Evolutionary conservation across 2,113 vertebrate genomes (phyloP).

Genomic region (Drymodes brunneopygia): DNA sequence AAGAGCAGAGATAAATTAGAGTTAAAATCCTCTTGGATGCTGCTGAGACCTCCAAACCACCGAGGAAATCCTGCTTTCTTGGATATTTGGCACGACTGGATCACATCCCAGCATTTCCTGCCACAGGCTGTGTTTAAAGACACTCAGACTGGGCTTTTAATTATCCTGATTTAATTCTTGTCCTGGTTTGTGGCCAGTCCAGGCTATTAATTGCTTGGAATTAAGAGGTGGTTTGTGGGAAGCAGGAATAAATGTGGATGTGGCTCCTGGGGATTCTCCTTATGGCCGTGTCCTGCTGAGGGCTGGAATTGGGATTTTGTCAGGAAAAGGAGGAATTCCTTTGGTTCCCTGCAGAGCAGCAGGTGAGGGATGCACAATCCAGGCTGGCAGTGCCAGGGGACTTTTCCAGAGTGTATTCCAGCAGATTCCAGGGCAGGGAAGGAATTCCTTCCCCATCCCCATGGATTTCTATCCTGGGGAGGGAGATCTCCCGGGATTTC

Average conservation of each 20-base stretch:
- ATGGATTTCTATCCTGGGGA: accelerated
- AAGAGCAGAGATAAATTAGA: background rate
- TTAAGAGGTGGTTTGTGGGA: background rate
- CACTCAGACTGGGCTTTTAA: background rate
- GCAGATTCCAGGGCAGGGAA: background rate
- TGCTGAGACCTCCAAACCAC: background rate
- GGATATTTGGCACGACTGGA: background rate
- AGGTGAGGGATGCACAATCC: background rate
- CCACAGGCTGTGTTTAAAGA: background rate
- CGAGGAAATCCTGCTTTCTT: background rate
- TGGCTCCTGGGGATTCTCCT: background rate
- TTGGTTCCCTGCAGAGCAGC: background rate
- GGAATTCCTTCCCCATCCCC: accelerated
- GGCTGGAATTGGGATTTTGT: background rate
- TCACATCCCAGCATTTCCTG: background rate
- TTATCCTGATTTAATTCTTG: accelerated
- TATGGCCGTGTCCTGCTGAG: accelerated
- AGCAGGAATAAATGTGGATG: background rate
- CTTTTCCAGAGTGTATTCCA: accelerated
- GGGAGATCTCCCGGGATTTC: background rate
- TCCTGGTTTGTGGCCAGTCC: background rate
- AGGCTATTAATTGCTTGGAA: too few relatives aligned
- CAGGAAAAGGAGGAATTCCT: background rate
- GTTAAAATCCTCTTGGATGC: background rate
- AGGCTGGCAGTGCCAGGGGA: background rate